These are phyloP conservation scores for Iselma pallidipennis DNA, from an alignment of 2,888 invertebrate genomes.

Conservation along the genomic window DNA sequence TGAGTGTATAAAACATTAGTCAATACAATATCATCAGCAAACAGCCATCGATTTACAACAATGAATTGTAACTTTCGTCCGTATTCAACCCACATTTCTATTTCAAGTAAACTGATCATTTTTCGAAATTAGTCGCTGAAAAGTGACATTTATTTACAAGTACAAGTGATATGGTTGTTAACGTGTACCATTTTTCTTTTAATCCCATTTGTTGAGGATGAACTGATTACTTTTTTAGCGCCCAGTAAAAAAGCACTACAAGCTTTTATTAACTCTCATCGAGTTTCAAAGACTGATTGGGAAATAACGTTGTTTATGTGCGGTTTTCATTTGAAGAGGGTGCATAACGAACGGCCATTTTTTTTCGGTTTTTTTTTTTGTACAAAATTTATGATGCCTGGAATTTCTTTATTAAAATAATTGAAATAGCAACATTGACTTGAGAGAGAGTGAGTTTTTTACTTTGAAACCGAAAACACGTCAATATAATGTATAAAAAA, in stretches of 20 bases:
- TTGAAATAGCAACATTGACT: not conserved
- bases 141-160: not conserved
- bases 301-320: conserved; percentile 8
- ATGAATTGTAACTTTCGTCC: not conserved
- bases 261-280: conserved; percentile 12
- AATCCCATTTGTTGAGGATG: conserved; percentile 1
- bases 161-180: too few species aligned
- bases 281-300: not conserved
- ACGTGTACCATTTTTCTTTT: not conserved
- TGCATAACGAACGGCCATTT: too few species aligned
- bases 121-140: too few species aligned
- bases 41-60: not conserved
- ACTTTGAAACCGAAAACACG: not conserved
- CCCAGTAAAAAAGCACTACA: conserved; percentile 12
- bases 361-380: not conserved
- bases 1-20: not conserved
- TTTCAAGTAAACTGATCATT: too few species aligned
- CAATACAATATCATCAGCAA: not conserved
- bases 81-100: too few species aligned
- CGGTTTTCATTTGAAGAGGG: not conserved
- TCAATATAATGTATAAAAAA: not conserved
- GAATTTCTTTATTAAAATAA: too few species aligned
- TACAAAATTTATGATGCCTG: too few species aligned
- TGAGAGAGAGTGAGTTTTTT: not conserved
- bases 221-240: conserved; percentile 5